phyloP scores from a whole-genome alignment of 2,113 vertebrate species.

The Oncorhynchus masou region DNA sequence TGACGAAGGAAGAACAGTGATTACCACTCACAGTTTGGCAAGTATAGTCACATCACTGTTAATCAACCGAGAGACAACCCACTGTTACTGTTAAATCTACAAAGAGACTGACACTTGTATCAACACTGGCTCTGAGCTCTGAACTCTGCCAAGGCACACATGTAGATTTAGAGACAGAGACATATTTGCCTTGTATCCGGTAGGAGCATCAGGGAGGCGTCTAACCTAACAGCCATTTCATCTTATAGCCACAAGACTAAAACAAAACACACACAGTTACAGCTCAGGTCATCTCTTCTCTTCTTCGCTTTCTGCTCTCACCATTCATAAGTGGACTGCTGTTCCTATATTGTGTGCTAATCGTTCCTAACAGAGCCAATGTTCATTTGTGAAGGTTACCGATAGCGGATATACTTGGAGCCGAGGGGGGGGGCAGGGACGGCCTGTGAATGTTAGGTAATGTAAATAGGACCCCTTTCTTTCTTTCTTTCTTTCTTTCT shows the following conservation, averaged over 20 bases:
- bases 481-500: constrained; percentile 3
- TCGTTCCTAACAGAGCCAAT: background rate
- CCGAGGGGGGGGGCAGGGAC: background rate
- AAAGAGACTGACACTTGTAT: constrained; percentile 7
- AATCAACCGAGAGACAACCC: constrained; percentile 4
- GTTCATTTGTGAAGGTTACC: background rate
- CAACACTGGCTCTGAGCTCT: background rate
- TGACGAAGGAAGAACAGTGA: background rate
- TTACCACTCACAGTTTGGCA: constrained; percentile 1
- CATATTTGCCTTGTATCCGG: background rate
- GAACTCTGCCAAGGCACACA: background rate
- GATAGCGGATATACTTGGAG: background rate
- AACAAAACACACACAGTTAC: background rate
- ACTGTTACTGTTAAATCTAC: background rate
- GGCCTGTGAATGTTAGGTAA: constrained; percentile 1
- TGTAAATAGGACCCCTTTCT: constrained; percentile 32
- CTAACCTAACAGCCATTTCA: background rate
- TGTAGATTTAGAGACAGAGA: background rate
- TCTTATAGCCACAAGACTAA: background rate
- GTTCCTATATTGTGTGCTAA: background rate
- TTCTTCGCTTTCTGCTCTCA: background rate
- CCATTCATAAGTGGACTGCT: background rate
- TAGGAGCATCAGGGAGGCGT: background rate
- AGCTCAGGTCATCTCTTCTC: background rate
- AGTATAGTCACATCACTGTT: background rate